Evolutionary conservation across 2,797 vertebrate species (phyloP).

Genomic region (Spinus olivaceus): DNA sequence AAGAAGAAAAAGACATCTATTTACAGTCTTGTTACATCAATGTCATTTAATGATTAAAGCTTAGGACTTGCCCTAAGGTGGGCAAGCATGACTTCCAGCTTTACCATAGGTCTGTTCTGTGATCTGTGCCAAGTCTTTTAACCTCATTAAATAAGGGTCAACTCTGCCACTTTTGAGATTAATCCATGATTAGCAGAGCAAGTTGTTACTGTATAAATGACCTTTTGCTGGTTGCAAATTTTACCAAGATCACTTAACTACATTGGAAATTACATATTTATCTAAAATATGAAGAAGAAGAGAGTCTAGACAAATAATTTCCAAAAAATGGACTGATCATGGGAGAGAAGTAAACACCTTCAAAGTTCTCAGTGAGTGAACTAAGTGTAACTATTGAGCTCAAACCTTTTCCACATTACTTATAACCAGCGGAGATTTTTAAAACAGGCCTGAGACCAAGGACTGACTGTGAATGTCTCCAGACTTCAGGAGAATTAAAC

Average conservation of each 20-base stretch:
- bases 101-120: not conserved
- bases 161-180: slow-evolving; percentile 9
- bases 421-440: not conserved
- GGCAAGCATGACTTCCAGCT: not conserved
- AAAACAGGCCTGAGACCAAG: not conserved
- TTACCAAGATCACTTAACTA: not conserved
- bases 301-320: not conserved
- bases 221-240: not conserved
- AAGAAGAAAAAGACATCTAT: not conserved
- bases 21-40: not conserved
- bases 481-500: not conserved
- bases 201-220: not conserved
- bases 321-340: not conserved
- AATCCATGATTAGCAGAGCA: not conserved
- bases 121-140: slow-evolving; percentile 7
- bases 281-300: not conserved
- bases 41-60: not conserved
- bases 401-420: not conserved
- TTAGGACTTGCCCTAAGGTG: not conserved
- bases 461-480: not conserved
- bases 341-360: not conserved
- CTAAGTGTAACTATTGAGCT: not conserved
- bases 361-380: not conserved
- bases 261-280: not conserved
- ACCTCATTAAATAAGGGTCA: slow-evolving; percentile 40